Percentiles rank a stretch among this genome's conserved stretches.
Evolutionary conservation across 2,888 invertebrate species (phyloP).

Genomic region (Thyatira batis): DNA sequence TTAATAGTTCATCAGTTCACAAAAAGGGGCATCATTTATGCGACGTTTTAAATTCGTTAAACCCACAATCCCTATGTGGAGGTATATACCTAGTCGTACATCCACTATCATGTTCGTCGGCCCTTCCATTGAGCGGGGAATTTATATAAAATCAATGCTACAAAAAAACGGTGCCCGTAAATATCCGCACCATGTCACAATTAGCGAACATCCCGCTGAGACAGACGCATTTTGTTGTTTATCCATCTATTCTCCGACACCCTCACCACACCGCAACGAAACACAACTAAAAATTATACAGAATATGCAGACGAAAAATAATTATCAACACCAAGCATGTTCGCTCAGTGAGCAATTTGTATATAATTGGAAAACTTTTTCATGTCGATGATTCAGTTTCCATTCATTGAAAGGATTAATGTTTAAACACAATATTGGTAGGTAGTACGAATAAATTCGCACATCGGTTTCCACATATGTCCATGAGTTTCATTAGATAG

Average conservation of each 20-base stretch:
- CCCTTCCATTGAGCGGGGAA: conserved; percentile 22
- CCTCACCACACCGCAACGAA: conserved; percentile 14
- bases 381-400: conserved; percentile 15
- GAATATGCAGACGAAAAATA: background rate
- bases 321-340: background rate
- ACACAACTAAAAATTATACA: background rate
- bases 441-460: background rate
- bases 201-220: conserved; percentile 47
- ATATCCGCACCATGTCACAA: conserved; percentile 52
- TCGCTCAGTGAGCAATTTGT: conserved; percentile 19
- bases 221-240: conserved; percentile 38
- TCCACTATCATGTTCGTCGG: conserved; percentile 9
- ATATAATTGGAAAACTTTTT: conserved; percentile 27
- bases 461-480: background rate
- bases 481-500: background rate
- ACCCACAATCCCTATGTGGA: conserved; percentile 39
- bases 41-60: conserved; percentile 34
- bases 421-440: background rate
- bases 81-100: conserved; percentile 17
- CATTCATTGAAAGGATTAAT: conserved; percentile 21
- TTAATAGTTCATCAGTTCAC: too few relatives aligned
- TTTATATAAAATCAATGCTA: conserved; percentile 49
- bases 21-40: conserved; percentile 37
- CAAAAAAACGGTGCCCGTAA: conserved; percentile 44
- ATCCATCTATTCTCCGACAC: conserved; percentile 30